These are phyloP conservation scores for Ochropleura plecta DNA, from an alignment of 2,888 invertebrate species.

Conservation along the genomic window DNA sequence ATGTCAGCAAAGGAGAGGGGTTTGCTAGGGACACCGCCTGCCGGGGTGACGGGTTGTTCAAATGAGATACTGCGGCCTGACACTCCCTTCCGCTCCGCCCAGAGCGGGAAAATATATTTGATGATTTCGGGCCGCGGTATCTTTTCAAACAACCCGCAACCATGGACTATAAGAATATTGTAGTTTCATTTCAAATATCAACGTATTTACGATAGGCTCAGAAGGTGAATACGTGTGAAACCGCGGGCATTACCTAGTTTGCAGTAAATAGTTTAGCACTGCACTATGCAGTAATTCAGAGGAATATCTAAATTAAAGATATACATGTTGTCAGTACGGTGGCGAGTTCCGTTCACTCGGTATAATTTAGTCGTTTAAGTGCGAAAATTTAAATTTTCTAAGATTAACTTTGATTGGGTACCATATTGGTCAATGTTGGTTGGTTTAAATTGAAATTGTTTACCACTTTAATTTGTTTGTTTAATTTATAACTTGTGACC, in stretches of 20 bases:
- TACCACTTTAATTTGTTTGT: neutral
- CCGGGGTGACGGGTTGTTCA: too few species aligned
- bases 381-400: constrained; percentile 54
- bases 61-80: too few species aligned
- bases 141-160: too few species aligned
- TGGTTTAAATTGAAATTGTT: constrained; percentile 29
- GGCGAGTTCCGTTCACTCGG: constrained; percentile 37
- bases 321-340: constrained; percentile 18
- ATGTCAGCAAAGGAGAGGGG: too few species aligned
- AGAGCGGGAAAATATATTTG: too few species aligned
- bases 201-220: too few species aligned
- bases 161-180: too few species aligned
- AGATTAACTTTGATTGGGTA: constrained; percentile 38
- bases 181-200: too few species aligned
- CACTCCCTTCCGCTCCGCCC: too few species aligned
- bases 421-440: constrained; percentile 39
- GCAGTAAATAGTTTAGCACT: constrained; percentile 20
- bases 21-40: too few species aligned
- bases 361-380: constrained; percentile 49
- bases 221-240: neutral
- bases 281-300: constrained; percentile 32
- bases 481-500: neutral
- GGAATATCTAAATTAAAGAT: constrained; percentile 51
- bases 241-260: neutral
- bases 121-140: too few species aligned